Conservation (phyloP, 2,113 vertebrate genomes). For the Stegostoma tigrinum region DNA sequence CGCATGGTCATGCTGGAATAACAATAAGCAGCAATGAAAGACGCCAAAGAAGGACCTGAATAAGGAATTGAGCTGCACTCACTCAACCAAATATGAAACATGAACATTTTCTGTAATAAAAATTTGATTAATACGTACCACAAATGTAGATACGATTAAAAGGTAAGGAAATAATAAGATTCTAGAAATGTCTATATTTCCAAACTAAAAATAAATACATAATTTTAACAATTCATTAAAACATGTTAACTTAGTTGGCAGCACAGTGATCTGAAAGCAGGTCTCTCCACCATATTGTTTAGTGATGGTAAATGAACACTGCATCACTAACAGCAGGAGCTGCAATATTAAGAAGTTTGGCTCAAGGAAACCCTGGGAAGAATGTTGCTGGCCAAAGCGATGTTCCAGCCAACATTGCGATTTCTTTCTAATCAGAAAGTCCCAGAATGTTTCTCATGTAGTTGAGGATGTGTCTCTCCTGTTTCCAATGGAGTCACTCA, state of each 20-base stretch:
- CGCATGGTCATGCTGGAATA: background rate
- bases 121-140: background rate
- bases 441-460: background rate
- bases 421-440: background rate
- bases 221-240: background rate
- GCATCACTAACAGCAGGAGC: background rate
- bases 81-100: background rate
- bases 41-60: background rate
- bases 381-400: background rate
- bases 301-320: background rate
- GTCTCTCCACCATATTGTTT: background rate
- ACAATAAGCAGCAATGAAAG: constrained; percentile 20
- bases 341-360: background rate
- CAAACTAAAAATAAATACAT: background rate
- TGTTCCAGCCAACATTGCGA: background rate
- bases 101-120: background rate
- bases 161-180: background rate
- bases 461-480: background rate
- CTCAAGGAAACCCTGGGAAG: background rate
- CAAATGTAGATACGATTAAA: background rate
- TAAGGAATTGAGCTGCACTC: background rate
- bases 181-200: background rate
- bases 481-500: background rate
- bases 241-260: background rate
- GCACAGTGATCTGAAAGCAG: background rate